Evolutionary conservation across 2,113 vertebrate species (phyloP).

Genomic region (Gymnocephalus cernua): DNA sequence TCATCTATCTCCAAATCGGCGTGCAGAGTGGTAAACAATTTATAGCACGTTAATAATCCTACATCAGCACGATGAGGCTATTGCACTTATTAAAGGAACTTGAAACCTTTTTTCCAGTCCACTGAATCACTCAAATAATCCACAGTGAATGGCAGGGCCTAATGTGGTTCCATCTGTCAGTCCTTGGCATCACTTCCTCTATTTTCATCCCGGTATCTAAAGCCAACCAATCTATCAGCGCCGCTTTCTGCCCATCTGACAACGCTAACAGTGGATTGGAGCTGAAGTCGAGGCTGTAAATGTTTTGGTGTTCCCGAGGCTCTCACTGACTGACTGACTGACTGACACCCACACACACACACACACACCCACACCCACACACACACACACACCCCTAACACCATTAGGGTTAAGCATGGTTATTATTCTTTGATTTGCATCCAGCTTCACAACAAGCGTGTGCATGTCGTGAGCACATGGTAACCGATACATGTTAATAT

Average conservation of each 20-base stretch:
- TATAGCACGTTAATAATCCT: neutral
- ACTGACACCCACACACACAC: neutral
- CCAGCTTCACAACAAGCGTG: slow-evolving; percentile 5
- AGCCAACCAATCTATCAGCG: slow-evolving; percentile 21
- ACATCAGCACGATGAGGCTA: neutral
- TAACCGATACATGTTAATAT: neutral
- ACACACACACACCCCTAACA: no score
- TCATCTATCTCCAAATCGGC: neutral
- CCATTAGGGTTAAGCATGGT: neutral
- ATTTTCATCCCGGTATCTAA: slow-evolving; percentile 33
- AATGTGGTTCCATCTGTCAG: slow-evolving; percentile 49
- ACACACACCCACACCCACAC: neutral
- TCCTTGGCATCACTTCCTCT: slow-evolving; percentile 39
- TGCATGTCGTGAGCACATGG: slow-evolving; percentile 1
- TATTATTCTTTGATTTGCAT: slow-evolving; percentile 8
- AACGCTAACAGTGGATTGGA: slow-evolving; percentile 25
- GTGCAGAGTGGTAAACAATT: neutral
- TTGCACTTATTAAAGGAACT: neutral
- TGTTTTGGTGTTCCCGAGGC: slow-evolving; percentile 5
- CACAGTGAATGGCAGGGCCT: slow-evolving; percentile 27
- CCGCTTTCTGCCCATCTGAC: slow-evolving; percentile 25
- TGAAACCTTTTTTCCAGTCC: neutral
- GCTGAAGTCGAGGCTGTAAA: slow-evolving; percentile 31
- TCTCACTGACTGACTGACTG: neutral
- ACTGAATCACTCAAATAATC: slow-evolving; percentile 14